A percentile compares a stretch with the other conserved stretches of the same genome.
Conservation (phyloP, 2,888 invertebrate species). For the Epinotia demarniana region DNA sequence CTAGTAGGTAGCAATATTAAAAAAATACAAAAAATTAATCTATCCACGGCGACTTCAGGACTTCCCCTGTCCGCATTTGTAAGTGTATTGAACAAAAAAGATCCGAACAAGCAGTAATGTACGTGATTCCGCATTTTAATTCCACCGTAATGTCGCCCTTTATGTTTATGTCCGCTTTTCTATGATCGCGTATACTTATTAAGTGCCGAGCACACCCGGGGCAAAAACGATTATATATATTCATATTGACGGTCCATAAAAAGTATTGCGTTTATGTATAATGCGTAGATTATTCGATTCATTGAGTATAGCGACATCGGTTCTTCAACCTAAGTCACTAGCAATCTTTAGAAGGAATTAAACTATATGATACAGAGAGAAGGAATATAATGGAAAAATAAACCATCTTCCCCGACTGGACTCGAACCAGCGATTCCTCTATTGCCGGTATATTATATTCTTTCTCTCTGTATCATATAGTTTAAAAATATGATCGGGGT, state of each 20-base stretch:
- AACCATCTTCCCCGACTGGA: too few relatives aligned
- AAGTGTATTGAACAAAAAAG: constrained; percentile 73
- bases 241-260: not conserved
- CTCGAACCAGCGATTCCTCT: too few relatives aligned
- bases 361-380: too few relatives aligned
- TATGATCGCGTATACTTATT: constrained; percentile 53
- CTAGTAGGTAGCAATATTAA: not conserved
- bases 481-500: too few relatives aligned
- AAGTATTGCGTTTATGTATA: too few relatives aligned
- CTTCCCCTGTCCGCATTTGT: constrained; percentile 64
- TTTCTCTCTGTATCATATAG: too few relatives aligned
- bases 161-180: constrained; percentile 67
- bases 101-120: constrained; percentile 70
- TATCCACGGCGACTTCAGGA: constrained; percentile 55
- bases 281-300: too few relatives aligned
- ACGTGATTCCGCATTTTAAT: constrained; percentile 84
- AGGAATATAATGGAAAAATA: too few relatives aligned
- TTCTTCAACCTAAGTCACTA: too few relatives aligned
- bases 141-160: constrained; percentile 73
- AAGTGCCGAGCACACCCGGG: constrained; percentile 55
- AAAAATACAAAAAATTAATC: not conserved
- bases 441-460: too few relatives aligned
- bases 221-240: constrained; percentile 23
- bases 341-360: too few relatives aligned
- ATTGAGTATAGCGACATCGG: too few relatives aligned